Conservation (phyloP, 2,113 vertebrate genomes). For the Leptocoma aspasia region DNA sequence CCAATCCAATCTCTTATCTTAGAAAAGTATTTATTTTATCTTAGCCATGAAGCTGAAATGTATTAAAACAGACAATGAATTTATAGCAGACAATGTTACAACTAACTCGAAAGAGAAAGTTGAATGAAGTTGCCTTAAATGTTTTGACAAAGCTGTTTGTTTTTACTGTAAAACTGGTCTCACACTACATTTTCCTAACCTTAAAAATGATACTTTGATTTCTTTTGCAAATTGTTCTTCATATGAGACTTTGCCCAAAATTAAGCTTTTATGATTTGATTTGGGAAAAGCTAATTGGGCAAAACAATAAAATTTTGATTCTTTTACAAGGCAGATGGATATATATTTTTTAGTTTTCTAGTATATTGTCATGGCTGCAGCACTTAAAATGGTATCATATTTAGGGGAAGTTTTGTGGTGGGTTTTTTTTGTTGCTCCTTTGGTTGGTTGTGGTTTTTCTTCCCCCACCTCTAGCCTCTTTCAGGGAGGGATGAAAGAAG, state of each 20-base stretch:
- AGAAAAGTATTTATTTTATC: background rate
- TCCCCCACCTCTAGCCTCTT: background rate
- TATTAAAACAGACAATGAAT: background rate
- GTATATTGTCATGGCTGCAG: background rate
- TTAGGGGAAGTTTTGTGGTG: background rate
- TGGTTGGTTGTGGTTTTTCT: background rate
- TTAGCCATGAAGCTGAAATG: background rate
- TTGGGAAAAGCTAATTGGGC: background rate
- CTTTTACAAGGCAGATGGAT: background rate
- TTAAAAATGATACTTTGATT: background rate
- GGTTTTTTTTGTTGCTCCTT: background rate
- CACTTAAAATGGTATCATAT: background rate
- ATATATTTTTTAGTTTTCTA: background rate
- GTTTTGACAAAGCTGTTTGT: background rate
- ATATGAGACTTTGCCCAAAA: background rate
- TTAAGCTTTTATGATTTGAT: background rate
- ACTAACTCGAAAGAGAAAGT: background rate
- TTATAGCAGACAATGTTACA: background rate
- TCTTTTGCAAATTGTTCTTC: background rate
- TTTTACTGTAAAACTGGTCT: background rate
- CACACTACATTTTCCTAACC: background rate
- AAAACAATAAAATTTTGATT: background rate
- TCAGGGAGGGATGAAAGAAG: background rate
- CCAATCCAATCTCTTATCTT: background rate
- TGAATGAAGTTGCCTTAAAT: background rate